Evolutionary conservation across 1,140 invertebrate species (phyloP).

Genomic region (Drosophila kikkawai): DNA sequence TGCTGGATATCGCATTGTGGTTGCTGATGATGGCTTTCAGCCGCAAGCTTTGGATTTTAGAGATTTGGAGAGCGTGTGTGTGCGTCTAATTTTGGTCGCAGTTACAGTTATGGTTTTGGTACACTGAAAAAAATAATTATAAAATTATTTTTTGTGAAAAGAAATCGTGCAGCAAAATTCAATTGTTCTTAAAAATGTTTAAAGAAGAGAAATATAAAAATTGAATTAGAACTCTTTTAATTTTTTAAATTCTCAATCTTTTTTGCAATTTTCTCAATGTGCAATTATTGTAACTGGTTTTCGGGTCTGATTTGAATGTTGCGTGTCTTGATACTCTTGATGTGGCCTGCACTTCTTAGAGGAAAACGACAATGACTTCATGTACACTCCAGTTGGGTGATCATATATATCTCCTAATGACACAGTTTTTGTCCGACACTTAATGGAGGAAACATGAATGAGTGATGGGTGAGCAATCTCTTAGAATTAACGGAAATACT

Average conservation of each 20-base stretch:
- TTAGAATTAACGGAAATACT: constrained; percentile 10
- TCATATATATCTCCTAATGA: constrained; percentile 18
- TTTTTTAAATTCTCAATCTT: neutral
- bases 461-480: constrained; percentile 28
- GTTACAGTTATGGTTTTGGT: constrained; percentile 42
- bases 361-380: constrained; percentile 53
- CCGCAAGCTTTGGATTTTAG: constrained; percentile 48
- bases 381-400: constrained; percentile 28
- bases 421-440: constrained; percentile 23
- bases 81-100: constrained; percentile 39
- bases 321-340: constrained; percentile 46
- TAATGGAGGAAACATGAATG: constrained; percentile 16
- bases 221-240: neutral
- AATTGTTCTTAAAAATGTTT: too few species aligned
- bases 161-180: too few species aligned
- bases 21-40: constrained; percentile 52
- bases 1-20: constrained; percentile 43
- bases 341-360: constrained; percentile 12
- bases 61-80: constrained; percentile 14
- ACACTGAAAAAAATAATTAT: neutral
- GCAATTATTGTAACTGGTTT: constrained; percentile 59
- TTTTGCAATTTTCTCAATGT: neutral
- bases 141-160: too few species aligned
- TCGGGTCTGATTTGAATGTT: constrained; percentile 74
- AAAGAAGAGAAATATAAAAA: too few species aligned